Evolutionary conservation across 2,113 vertebrate genomes (phyloP), one percentile per base, ranked within the genome.

Genomic region (Stegostoma tigrinum): DNA sequence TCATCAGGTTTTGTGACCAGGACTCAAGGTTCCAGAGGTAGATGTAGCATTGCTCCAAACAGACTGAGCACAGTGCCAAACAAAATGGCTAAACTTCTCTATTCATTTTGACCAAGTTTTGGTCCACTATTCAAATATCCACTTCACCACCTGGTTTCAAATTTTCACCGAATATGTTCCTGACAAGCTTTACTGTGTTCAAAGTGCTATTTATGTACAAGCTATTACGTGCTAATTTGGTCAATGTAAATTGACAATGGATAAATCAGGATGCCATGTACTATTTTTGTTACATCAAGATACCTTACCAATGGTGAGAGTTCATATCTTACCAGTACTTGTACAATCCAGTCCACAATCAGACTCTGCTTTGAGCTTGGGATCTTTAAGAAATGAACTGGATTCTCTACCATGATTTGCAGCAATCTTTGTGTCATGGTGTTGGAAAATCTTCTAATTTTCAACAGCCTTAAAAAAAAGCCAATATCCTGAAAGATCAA

Each of bases 321-420:
- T 27, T 96, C 21, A 48, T 7, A 72, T 72, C 97, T 96, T 95
- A 98, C 98, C 97, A 98, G 96, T 78, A 96, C 97, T 96, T 98
- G 97, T 42, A 96, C 96, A 6, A 98, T 97, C 97, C 97, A 98
- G 96, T 98, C 97, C 96, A 98, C 97, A 96, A 98, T 96, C 42
- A 98, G 96, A 10, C 96, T 94, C 96, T 98, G 97, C 95, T 98
- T 98, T 7, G 95, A 96, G 96, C 96, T 96, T 0, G 97, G 96
- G 38, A 97, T 96, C 90, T 96, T 34, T 45, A 98, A 96, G 96
- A 98, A 98, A 55, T 97, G 96, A 48, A 30, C 96, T 45, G 97
- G 97, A 0, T 97, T 96, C 86, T 96, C 48, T 30, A 97, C 42
- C 0, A 98, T 97, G 91, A 97, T 97, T 68, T 67, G 96, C 96